phyloP scores from a whole-genome alignment of 2,113 vertebrate genomes.

The Chinchilla lanigera region DNA sequence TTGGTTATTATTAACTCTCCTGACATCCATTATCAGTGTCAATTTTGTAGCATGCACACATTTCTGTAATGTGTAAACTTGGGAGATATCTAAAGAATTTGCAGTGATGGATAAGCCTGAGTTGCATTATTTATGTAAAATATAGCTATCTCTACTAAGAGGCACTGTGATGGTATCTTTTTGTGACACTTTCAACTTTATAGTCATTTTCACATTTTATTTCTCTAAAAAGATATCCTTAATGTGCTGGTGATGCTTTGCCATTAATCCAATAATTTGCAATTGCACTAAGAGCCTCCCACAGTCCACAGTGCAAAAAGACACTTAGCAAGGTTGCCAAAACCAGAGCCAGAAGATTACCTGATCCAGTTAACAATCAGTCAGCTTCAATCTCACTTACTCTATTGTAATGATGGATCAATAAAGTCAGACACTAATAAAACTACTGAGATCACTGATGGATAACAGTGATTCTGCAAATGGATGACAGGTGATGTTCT shows the following conservation, averaged over 20 bases:
- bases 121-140: slow-evolving; percentile 65
- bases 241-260: slow-evolving; percentile 67
- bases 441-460: slow-evolving; percentile 73
- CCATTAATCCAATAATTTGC: slow-evolving; percentile 80
- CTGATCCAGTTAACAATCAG: slow-evolving; percentile 71
- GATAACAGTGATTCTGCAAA: slow-evolving; percentile 67
- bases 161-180: background rate
- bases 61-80: slow-evolving; percentile 67
- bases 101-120: background rate
- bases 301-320: slow-evolving; percentile 66
- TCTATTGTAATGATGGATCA: slow-evolving; percentile 69
- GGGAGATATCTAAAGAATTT: slow-evolving; percentile 53
- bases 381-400: slow-evolving; percentile 74
- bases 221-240: slow-evolving; percentile 82
- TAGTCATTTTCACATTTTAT: slow-evolving; percentile 78
- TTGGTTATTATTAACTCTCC: slow-evolving; percentile 69
- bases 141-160: slow-evolving; percentile 47
- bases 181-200: slow-evolving; percentile 70
- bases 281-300: slow-evolving; percentile 82
- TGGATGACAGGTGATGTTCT: slow-evolving; percentile 42
- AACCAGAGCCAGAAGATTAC: slow-evolving; percentile 74
- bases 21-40: slow-evolving; percentile 73
- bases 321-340: slow-evolving; percentile 78
- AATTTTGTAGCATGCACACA: slow-evolving; percentile 60
- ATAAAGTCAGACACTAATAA: slow-evolving; percentile 76